Base-by-base conservation (phyloP, 2,113 vertebrate genomes). In the Tetrax tetrax region DNA sequence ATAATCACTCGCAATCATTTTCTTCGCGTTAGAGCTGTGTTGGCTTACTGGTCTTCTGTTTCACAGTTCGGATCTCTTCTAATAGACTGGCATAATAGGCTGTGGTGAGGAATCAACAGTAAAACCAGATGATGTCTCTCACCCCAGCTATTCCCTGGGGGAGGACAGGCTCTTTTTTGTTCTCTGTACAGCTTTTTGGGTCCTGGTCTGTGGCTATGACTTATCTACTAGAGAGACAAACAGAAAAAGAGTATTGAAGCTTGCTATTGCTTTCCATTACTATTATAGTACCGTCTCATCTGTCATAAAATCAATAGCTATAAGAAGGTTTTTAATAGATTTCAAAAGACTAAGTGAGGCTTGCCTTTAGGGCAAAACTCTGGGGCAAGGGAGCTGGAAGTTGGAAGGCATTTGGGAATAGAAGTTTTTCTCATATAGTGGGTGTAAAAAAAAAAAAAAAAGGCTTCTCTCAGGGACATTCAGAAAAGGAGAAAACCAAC, bases 1-100 rank as follows among this genome's bases (percentile, higher is more conserved):
- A 45, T 89, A 83, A 75, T 88, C 72, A 84, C 15, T 89, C 45
- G 72, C 74, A 79, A 18, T 48, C 9, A 71, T 84, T 96, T 91
- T 89, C 65, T 93, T 86, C 90, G 24, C 18, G 37, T 88, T 12
- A 47, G 15, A 48, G 27, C 31, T 76, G 7, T n/a, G 33, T 35
- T 57, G 27, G 3, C 38, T 72, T 47, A 48, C 24, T 1, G 1
- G 15, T 51, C 47, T 51, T 48, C n/a, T 35, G 4, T 85, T 71
- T 68, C 24, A 43, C 10, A 72, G 27, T 75, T 80, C 75, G 65
- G 57, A 48, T 60, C 9, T 83, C 38, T 71, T 79, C 53, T 60
- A 82, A 56, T 9, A 84, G 47, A 56, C 48, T 43, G 27, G 7
- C 8, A 14, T 41, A 31, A 63, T 38, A 51, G 20, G 17, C 2